Evolutionary conservation across 2,888 invertebrate genomes (phyloP).

Genomic region (Dolichomitus sp.): DNA sequence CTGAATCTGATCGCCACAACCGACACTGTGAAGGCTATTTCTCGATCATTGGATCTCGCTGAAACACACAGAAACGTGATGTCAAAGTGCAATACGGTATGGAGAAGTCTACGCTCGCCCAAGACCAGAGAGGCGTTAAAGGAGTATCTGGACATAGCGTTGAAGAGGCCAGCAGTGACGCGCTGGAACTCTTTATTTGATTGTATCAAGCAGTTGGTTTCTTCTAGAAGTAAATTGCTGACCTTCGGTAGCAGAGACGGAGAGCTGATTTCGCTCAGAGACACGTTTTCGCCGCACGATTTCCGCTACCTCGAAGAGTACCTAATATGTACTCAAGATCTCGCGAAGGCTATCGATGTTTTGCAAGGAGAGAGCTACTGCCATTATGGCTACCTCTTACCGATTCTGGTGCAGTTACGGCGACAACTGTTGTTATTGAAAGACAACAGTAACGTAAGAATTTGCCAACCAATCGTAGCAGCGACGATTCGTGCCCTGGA

Average conservation of each 20-base stretch:
- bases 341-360: constrained; percentile 39
- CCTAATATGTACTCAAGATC: constrained; percentile 14
- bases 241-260: too few relatives aligned
- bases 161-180: constrained; percentile 29
- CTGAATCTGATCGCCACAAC: constrained; percentile 33
- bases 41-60: constrained; percentile 7
- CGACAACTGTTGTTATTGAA: constrained; percentile 28
- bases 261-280: too few relatives aligned
- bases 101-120: constrained; percentile 41
- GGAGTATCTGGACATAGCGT: constrained; percentile 11
- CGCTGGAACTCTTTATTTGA: constrained; percentile 50
- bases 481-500: constrained; percentile 5
- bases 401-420: constrained; percentile 33
- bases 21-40: constrained; percentile 32
- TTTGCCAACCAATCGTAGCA: constrained; percentile 9
- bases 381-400: constrained; percentile 45
- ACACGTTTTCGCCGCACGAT: too few relatives aligned
- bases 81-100: constrained; percentile 29
- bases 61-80: constrained; percentile 30
- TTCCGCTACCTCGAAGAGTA: constrained; percentile 50
- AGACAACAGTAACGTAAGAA: not conserved
- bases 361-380: constrained; percentile 41
- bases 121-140: constrained; percentile 29
- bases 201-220: constrained; percentile 22
- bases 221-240: too few relatives aligned